phyloP scores from a whole-genome alignment of 2,888 invertebrate genomes.

The Xestia rhomboidea region DNA sequence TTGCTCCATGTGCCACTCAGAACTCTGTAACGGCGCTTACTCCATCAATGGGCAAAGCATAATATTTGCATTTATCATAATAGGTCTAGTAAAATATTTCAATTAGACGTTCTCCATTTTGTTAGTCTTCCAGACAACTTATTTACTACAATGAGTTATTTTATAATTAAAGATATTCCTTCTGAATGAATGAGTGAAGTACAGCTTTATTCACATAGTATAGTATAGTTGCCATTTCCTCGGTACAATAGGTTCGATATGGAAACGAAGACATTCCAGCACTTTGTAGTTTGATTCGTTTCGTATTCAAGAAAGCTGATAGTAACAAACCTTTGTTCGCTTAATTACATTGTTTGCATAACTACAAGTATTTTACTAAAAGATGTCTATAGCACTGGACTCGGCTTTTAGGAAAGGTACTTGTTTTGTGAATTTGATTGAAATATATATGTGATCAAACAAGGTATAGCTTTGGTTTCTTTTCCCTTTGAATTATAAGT shows the following conservation, averaged over 20 bases:
- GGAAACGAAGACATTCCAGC: constrained; percentile 62
- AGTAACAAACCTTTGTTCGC: constrained; percentile 34
- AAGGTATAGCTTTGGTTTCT: constrained; percentile 32
- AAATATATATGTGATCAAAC: constrained; percentile 57
- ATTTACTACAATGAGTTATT: constrained; percentile 35
- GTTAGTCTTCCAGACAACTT: constrained; percentile 12
- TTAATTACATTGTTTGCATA: constrained; percentile 39
- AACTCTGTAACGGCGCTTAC: constrained; percentile 81
- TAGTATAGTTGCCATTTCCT: constrained; percentile 66
- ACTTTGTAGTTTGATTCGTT: constrained; percentile 65
- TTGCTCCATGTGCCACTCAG: constrained; percentile 80
- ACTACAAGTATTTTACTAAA: constrained; percentile 23
- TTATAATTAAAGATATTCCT: constrained; percentile 35
- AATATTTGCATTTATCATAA: constrained; percentile 63
- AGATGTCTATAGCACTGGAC: constrained; percentile 12
- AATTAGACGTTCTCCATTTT: constrained; percentile 25
- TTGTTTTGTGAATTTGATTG: constrained; percentile 38
- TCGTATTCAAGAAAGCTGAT: constrained; percentile 59
- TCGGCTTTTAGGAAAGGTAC: constrained; percentile 9
- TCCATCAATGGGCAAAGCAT: constrained; percentile 68
- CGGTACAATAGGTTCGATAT: constrained; percentile 54
- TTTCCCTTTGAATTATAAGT: constrained; percentile 40
- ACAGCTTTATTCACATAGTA: constrained; percentile 61
- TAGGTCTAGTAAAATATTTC: constrained; percentile 60
- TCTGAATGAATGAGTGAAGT: constrained; percentile 58